Evolutionary conservation across 1,140 invertebrate genomes (phyloP), one percentile per base, ranked within the genome.

Genomic region (Eumaeus atala): DNA sequence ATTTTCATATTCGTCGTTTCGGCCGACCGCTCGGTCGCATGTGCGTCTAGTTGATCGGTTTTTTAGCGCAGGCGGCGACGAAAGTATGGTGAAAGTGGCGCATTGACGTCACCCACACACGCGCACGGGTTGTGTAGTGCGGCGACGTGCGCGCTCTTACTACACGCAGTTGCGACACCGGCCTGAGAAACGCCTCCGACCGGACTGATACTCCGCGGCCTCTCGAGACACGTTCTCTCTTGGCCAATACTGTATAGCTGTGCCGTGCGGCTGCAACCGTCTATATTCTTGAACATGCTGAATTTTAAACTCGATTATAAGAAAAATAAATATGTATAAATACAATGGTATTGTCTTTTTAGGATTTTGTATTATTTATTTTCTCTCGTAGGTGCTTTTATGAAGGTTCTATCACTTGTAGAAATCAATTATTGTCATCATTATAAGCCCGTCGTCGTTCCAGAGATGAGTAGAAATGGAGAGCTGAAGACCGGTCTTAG

Each of bases 71-170:
- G 74, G 61, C 73, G 71, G 61, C 81, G 81, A 84, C 83, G 83
- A 86, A 86, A 86, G 83, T 86, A 80, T 75, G 74, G 83, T 80
- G 83, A 86, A 86, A 86, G 83, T 86, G 78, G 73, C 78, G 68
- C 70, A 71, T 78, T 82, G 74, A 83, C 81, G 81, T 85, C 77
- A 84, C 79, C 16, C 79, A 83, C 83, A 81, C 83, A 77, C 69
- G 68, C 76, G 74, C 71, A 74, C 76, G 73, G 72, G 74, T 71
- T 70, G 62, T 47, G 38, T 62, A 62, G 67, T 59, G 52, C 54
- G 12, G 12, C 38, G 38, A 38, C n/a, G n/a, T n/a, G n/a, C n/a
- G n/a, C n/a, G n/a, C 21, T 28, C 69, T 77, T 77, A 66, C 73
- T 74, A 73, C 67, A 68, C 64, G 21, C 64, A 62, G 72, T 82